Percentiles rank a stretch among this genome's conserved stretches.
These are phyloP conservation scores for Microtus ochrogaster DNA, from an alignment of 2,113 vertebrate species.

Conservation along the genomic window DNA sequence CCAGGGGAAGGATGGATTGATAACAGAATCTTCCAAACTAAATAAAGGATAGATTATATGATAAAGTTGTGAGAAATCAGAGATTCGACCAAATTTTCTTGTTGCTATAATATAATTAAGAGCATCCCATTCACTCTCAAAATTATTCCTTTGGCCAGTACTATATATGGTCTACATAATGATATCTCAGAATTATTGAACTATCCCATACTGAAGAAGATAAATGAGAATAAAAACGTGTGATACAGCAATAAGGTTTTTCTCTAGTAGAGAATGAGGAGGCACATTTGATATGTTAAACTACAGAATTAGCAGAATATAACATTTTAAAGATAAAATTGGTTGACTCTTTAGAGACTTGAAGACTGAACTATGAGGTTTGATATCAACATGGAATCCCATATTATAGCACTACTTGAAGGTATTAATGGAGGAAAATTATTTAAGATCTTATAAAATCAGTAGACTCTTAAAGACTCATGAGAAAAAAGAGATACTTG, in stretches of 20 bases:
- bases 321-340: not conserved
- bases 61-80: not conserved
- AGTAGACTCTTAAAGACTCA: not conserved
- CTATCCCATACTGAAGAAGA: not conserved
- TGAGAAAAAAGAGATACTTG: not conserved
- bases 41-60: not conserved
- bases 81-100: not conserved
- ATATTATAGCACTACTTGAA: not conserved
- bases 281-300: not conserved
- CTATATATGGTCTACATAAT: not conserved
- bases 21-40: not conserved
- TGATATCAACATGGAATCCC: not conserved
- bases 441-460: not conserved
- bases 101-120: not conserved
- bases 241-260: not conserved
- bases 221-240: not conserved
- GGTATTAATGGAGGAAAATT: not conserved
- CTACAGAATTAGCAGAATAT: not conserved
- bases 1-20: not conserved
- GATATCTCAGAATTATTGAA: not conserved
- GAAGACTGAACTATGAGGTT: not conserved
- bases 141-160: constrained; percentile 1
- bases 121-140: not conserved
- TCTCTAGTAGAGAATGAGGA: not conserved
- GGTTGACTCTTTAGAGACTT: not conserved